A percentile compares a stretch with the other conserved stretches of the same genome.
Conservation (phyloP, 2,113 vertebrate species). For the Muscicapa adusta region DNA sequence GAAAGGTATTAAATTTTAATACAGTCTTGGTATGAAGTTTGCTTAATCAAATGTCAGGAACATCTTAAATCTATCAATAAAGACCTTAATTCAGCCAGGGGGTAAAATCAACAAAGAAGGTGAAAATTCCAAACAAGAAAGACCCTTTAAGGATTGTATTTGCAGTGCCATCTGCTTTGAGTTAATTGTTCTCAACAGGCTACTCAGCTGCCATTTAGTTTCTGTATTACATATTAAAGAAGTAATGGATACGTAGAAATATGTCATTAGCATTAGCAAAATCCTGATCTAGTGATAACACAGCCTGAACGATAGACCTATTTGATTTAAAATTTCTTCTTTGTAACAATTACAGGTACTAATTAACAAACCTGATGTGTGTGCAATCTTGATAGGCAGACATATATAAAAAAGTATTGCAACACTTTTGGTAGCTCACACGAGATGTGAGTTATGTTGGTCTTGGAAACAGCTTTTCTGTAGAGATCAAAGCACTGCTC, state of each 20-base stretch:
- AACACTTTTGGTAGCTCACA: neutral
- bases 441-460: neutral
- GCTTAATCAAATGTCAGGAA: conserved; percentile 59
- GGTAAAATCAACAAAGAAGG: conserved; percentile 40
- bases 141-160: neutral
- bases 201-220: conserved; percentile 21
- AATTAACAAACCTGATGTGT: neutral
- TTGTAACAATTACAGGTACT: neutral
- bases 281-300: neutral
- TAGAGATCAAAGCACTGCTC: rapidly evolving
- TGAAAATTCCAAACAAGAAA: conserved; percentile 2
- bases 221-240: conserved; percentile 23
- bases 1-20: conserved; percentile 52
- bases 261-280: neutral
- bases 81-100: conserved; percentile 34
- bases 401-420: neutral
- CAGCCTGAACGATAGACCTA: neutral
- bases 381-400: neutral
- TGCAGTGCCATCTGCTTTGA: conserved; percentile 47
- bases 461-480: neutral
- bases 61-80: conserved; percentile 49
- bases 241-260: neutral
- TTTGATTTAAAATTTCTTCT: neutral
- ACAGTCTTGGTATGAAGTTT: conserved; percentile 25
- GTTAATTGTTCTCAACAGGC: conserved; percentile 55